phyloP scores from a whole-genome alignment of 2,113 vertebrate species.

The Chamaetylas fuelleborni region DNA sequence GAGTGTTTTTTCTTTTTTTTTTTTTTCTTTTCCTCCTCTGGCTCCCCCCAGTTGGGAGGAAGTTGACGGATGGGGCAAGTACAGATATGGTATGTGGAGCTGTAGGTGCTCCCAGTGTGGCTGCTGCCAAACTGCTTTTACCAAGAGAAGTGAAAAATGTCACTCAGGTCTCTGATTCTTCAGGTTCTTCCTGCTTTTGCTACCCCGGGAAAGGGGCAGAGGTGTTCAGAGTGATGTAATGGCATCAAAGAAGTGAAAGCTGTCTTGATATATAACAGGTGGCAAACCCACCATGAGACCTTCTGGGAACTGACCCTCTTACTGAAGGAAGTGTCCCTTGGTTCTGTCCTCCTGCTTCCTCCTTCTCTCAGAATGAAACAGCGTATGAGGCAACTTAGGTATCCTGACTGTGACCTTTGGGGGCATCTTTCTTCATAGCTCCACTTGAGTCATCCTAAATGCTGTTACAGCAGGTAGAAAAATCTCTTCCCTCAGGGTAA shows the following conservation, averaged over 20 bases:
- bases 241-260: background rate
- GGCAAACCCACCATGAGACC: background rate
- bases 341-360: background rate
- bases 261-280: background rate
- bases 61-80: background rate
- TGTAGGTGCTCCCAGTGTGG: background rate
- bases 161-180: background rate
- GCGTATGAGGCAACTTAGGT: background rate
- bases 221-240: background rate
- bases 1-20: too few relatives aligned
- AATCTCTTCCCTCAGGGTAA: background rate
- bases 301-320: background rate
- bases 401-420: background rate
- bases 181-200: background rate
- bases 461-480: slow-evolving; percentile 1
- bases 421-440: background rate
- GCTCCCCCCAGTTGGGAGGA: background rate
- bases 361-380: background rate
- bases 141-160: background rate
- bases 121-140: background rate
- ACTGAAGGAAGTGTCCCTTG: background rate
- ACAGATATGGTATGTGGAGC: background rate
- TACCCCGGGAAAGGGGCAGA: background rate
- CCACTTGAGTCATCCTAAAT: background rate
- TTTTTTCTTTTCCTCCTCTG: background rate